Conservation (phyloP, 2,113 vertebrate species). For the Onychorhynchus coronatus region DNA sequence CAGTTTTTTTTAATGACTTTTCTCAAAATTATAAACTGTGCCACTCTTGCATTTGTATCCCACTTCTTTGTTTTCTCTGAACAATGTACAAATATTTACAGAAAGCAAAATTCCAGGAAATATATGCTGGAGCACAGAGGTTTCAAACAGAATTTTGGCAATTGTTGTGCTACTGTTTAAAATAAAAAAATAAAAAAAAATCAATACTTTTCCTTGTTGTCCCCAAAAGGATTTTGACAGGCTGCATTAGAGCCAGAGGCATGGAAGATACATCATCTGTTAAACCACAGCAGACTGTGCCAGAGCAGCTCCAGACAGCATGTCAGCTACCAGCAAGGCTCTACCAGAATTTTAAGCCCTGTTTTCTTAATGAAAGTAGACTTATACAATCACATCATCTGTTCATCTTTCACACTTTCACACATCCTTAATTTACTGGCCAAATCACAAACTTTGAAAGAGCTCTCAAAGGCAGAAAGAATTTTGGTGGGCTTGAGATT, state of each 20-base stretch:
- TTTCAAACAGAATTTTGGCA: neutral
- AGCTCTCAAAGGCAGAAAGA: neutral
- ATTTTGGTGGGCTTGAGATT: neutral
- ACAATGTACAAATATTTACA: neutral
- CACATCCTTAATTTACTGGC: neutral
- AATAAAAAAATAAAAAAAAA: neutral
- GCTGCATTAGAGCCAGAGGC: neutral
- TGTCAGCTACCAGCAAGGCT: neutral
- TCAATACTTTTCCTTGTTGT: neutral
- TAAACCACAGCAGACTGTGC: neutral
- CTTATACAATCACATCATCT: neutral
- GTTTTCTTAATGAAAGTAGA: neutral
- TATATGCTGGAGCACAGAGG: neutral
- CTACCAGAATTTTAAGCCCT: neutral
- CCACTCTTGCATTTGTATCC: neutral
- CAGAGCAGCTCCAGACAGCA: neutral
- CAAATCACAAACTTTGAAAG: neutral
- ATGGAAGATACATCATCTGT: neutral
- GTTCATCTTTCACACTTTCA: neutral
- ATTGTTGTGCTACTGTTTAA: neutral
- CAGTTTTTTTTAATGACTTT: neutral
- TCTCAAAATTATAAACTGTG: neutral
- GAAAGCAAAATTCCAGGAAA: neutral
- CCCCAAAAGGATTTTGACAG: neutral
- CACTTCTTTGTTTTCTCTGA: neutral